Conservation (phyloP, 2,888 invertebrate species). For the Drosophila nigritarsus region DNA sequence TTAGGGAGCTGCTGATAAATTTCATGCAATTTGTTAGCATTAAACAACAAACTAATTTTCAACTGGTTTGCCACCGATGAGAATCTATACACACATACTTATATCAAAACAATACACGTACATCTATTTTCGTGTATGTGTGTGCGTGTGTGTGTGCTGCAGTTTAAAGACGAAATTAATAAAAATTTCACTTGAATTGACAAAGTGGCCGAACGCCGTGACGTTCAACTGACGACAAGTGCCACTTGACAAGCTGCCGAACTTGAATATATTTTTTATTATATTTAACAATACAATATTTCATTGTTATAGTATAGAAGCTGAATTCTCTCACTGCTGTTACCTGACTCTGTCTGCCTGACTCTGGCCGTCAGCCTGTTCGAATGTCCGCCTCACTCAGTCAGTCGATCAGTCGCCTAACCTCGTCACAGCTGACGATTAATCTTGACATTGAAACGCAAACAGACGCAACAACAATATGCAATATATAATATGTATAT, state of each 20-base stretch:
- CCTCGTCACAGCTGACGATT: constrained; percentile 80
- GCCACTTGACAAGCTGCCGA: constrained; percentile 82
- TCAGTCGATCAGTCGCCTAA: constrained; percentile 52
- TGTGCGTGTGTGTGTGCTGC: constrained; percentile 50
- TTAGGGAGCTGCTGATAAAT: constrained; percentile 68
- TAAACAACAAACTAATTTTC: constrained; percentile 71
- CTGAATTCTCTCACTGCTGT: constrained; percentile 44
- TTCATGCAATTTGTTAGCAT: constrained; percentile 77
- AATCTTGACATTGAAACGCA: constrained; percentile 79
- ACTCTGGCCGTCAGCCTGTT: constrained; percentile 17
- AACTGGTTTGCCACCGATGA: constrained; percentile 64
- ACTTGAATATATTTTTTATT: constrained; percentile 67
- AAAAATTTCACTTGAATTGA: constrained; percentile 83
- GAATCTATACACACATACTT: constrained; percentile 43
- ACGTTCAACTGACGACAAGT: constrained; percentile 81
- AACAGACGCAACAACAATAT: constrained; percentile 39
- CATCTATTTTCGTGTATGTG: constrained; percentile 12
- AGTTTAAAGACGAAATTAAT: constrained; percentile 80
- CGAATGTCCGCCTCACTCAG: constrained; percentile 11
- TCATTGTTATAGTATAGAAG: constrained; percentile 75
- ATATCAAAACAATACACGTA: constrained; percentile 24
- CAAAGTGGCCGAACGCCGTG: constrained; percentile 81
- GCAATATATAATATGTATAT: constrained; percentile 20
- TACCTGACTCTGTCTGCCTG: constrained; percentile 48
- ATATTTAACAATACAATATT: constrained; percentile 65